These are phyloP conservation scores for Oreotragus oreotragus DNA, from an alignment of 2,113 vertebrate species.

Conservation along the genomic window DNA sequence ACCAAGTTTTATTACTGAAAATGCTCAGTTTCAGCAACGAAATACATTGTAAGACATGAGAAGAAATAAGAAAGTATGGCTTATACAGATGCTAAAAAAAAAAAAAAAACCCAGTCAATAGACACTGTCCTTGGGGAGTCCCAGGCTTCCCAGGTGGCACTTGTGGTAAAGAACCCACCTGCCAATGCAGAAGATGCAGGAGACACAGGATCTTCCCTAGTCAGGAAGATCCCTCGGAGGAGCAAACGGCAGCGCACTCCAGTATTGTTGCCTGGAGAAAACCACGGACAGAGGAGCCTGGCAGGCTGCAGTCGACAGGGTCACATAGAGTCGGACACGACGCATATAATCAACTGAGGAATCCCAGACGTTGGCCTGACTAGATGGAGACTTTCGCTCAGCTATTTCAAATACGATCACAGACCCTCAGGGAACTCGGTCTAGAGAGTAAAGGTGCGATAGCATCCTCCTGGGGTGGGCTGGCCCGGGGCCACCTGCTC, in stretches of 20 bases:
- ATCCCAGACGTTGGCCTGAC: neutral
- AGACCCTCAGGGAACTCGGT: neutral
- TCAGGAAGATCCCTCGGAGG: neutral
- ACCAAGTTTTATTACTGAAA: neutral
- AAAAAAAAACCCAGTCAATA: neutral
- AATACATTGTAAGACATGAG: neutral
- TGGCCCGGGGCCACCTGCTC: neutral
- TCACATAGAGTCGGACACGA: neutral
- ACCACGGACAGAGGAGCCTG: neutral
- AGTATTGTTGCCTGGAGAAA: neutral
- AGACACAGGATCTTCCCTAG: neutral
- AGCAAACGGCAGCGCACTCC: neutral
- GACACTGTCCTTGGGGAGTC: neutral
- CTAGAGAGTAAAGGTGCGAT: neutral
- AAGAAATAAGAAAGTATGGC: neutral
- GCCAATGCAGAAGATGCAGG: neutral
- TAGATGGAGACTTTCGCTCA: neutral
- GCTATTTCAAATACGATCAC: neutral
- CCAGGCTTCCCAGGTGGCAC: neutral
- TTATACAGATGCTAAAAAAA: neutral
- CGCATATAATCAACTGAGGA: neutral
- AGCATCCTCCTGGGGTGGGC: neutral
- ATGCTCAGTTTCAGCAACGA: neutral
- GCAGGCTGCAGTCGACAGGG: neutral
- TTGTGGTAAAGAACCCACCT: neutral